Conservation (phyloP, 2,888 invertebrate species). For the Nysson spinosus region DNA sequence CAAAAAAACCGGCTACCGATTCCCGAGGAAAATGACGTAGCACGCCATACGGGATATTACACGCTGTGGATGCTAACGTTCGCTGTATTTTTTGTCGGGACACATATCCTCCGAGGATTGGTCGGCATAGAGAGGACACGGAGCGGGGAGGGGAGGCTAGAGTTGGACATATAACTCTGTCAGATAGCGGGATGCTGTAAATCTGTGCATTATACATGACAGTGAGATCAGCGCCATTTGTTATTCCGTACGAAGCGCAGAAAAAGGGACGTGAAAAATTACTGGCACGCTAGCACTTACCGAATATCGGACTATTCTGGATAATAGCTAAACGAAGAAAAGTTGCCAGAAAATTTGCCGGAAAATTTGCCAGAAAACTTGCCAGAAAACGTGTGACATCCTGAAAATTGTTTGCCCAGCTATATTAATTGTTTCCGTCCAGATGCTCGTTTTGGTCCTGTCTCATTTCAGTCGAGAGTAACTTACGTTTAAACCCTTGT, state of each 20-base stretch:
- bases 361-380: no score
- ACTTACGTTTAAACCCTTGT: neutral
- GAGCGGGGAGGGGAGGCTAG: conserved; percentile 4
- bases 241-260: conserved; percentile 43
- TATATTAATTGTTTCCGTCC: no score
- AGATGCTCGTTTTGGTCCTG: no score
- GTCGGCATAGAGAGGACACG: no score
- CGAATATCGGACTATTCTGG: conserved; percentile 48
- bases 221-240: conserved; percentile 62
- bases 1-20: conserved; percentile 44
- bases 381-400: no score
- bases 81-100: conserved; percentile 26
- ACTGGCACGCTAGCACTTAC: conserved; percentile 55
- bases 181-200: conserved; percentile 64
- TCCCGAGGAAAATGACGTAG: conserved; percentile 61
- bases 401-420: no score
- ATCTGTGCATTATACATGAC: conserved; percentile 68
- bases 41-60: conserved; percentile 62
- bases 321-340: conserved; percentile 28
- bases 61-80: conserved; percentile 52
- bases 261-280: conserved; percentile 58
- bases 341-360: conserved; percentile 47
- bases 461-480: no score
- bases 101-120: neutral
- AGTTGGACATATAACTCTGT: conserved; percentile 48